Evolutionary conservation across 2,113 vertebrate genomes (phyloP).

Genomic region (Orycteropus afer): DNA sequence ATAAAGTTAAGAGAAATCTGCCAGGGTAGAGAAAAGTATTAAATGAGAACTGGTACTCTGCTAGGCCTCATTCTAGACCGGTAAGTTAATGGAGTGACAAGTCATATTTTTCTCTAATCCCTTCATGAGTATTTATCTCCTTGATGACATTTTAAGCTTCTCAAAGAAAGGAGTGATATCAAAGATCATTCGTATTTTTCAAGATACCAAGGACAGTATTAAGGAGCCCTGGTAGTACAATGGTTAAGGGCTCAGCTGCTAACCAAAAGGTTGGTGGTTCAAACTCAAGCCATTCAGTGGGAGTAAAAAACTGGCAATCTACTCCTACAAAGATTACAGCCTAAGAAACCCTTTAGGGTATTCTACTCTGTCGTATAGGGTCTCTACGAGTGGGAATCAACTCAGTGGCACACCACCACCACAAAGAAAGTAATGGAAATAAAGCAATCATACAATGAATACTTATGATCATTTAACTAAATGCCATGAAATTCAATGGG

Average conservation of each 20-base stretch:
- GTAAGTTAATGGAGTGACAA: not conserved
- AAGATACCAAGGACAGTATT: not conserved
- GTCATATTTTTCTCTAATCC: not conserved
- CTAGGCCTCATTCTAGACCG: not conserved
- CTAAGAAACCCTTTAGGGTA: not conserved
- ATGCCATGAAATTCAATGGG: constrained; percentile 15
- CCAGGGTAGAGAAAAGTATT: not conserved
- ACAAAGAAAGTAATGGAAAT: not conserved
- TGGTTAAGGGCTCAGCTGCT: not conserved
- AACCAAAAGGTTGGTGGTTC: not conserved
- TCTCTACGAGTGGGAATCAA: not conserved
- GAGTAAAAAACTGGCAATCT: not conserved
- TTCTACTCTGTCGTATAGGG: not conserved
- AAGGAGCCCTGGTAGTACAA: not conserved
- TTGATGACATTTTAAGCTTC: not conserved
- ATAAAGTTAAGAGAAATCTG: not conserved
- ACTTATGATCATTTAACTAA: constrained; percentile 38
- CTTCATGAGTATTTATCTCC: not conserved
- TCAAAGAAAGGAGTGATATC: not conserved
- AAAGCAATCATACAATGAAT: not conserved
- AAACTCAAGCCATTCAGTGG: not conserved
- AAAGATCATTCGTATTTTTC: not conserved
- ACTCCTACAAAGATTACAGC: not conserved
- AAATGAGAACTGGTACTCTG: not conserved
- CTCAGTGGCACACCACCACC: not conserved